These are phyloP conservation scores for Otolemur garnettii DNA, from an alignment of 2,113 vertebrate genomes.

Conservation along the genomic window DNA sequence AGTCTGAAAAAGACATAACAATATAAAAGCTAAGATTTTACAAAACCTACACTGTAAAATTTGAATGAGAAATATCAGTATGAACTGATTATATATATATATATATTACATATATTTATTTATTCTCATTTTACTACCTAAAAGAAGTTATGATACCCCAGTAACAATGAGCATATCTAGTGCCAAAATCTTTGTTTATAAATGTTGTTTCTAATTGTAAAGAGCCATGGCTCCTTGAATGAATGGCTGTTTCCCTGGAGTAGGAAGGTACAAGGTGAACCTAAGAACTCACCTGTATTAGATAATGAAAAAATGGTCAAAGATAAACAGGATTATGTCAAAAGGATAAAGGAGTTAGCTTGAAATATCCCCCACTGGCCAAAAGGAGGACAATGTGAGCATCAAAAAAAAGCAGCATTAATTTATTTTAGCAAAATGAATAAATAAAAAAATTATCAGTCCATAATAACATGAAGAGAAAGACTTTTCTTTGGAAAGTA, in stretches of 20 bases:
- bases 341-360: not conserved
- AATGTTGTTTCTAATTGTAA: not conserved
- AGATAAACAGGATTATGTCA: not conserved
- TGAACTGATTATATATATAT: not conserved
- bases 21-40: not conserved
- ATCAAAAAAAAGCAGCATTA: not conserved
- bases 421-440: constrained; percentile 49
- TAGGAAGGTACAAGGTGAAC: not conserved
- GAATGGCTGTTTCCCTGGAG: not conserved
- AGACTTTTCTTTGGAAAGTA: not conserved
- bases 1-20: not conserved
- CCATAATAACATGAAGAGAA: not conserved
- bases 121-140: not conserved
- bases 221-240: not conserved
- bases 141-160: not conserved
- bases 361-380: not conserved
- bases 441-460: constrained; percentile 14
- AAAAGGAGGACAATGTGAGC: not conserved
- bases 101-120: not conserved
- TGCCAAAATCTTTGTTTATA: not conserved
- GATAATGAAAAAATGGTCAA: not conserved
- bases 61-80: not conserved
- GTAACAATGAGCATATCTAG: not conserved
- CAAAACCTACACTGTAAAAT: not conserved
- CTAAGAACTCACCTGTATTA: not conserved